Conservation (phyloP, 2,888 invertebrate genomes). For the Gordius sp. region DNA sequence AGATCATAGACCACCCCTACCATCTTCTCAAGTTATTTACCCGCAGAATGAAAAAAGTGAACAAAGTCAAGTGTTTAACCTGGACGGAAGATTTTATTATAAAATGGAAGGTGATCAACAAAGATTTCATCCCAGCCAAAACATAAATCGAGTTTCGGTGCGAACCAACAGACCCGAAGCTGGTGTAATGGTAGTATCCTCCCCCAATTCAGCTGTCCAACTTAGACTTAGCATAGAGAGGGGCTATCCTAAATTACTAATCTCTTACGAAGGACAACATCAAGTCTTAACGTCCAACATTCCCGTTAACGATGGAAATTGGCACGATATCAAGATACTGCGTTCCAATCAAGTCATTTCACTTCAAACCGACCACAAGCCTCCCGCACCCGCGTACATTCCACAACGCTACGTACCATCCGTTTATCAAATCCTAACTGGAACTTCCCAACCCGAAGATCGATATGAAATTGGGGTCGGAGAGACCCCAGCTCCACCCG, state of each 20-base stretch:
- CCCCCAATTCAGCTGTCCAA: slow-evolving; percentile 6
- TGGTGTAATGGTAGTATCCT: not conserved
- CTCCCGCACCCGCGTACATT: not conserved
- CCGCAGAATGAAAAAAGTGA: no score
- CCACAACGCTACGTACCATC: not conserved
- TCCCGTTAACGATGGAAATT: slow-evolving; percentile 4
- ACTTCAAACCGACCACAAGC: not conserved
- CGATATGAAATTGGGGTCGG: no score
- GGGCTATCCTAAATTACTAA: not conserved
- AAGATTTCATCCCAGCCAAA: not conserved
- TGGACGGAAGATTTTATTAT: not conserved
- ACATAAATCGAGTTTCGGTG: not conserved
- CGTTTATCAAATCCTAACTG: not conserved
- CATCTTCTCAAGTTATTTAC: not conserved
- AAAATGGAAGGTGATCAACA: not conserved
- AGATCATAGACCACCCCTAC: not conserved
- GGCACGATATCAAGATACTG: slow-evolving; percentile 1
- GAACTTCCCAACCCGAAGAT: no score
- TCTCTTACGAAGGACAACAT: slow-evolving; percentile 7
- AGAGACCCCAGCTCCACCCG: not conserved
- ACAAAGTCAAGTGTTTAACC: not conserved
- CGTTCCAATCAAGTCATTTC: not conserved
- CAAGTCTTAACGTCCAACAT: not conserved
- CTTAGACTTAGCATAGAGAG: not conserved
- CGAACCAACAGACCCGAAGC: not conserved